Conservation (phyloP, 2,113 vertebrate species). For the Oostethus manadensis region DNA sequence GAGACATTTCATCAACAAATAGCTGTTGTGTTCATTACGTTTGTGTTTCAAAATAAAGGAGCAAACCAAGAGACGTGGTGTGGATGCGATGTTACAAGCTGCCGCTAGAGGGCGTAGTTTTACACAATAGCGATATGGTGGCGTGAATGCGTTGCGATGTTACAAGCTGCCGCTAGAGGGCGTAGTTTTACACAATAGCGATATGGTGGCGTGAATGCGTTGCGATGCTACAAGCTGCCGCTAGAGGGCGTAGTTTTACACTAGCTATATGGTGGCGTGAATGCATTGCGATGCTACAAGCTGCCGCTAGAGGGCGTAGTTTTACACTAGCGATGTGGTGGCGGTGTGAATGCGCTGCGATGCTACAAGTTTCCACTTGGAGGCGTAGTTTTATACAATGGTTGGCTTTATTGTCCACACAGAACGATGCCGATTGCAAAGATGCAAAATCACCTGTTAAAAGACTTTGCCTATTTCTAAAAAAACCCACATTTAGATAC, state of each 20-base stretch:
- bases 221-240: neutral
- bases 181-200: conserved; percentile 10
- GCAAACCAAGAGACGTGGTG: conserved; percentile 41
- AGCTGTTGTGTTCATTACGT: conserved; percentile 52
- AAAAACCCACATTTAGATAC: conserved; percentile 16
- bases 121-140: conserved; percentile 15
- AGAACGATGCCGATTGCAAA: conserved; percentile 36
- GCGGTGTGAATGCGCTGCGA: neutral
- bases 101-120: conserved; percentile 16
- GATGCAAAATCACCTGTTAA: neutral
- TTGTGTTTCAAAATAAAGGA: conserved; percentile 71
- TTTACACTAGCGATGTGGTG: no score
- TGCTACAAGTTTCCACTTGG: conserved; percentile 6
- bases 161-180: conserved; percentile 12
- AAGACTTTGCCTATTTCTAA: conserved; percentile 6
- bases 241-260: conserved; percentile 17
- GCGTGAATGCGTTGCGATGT: neutral
- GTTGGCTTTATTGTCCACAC: conserved; percentile 45
- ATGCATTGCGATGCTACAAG: neutral
- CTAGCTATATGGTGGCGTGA: neutral
- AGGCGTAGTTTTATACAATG: conserved; percentile 13
- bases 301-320: conserved; percentile 15
- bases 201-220: neutral
- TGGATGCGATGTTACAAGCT: neutral
- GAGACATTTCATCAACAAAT: conserved; percentile 64